Percentiles rank a stretch among this genome's conserved stretches.
These are phyloP conservation scores for Telmatochromis sp. DNA, from an alignment of 2,113 vertebrate species.

Conservation along the genomic window DNA sequence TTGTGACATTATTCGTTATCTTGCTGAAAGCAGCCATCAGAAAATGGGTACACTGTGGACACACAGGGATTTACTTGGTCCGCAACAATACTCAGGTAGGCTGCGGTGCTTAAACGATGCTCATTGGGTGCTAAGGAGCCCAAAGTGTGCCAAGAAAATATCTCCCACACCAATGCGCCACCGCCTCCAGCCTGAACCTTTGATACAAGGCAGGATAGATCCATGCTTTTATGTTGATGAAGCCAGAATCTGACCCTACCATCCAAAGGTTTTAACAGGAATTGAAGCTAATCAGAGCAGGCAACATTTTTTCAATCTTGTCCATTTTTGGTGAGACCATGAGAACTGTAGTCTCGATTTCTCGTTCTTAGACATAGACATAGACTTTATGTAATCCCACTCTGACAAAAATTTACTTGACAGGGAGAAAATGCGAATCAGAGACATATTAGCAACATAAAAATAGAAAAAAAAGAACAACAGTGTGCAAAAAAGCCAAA, in stretches of 20 bases:
- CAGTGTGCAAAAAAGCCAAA: neutral
- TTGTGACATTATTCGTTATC: neutral
- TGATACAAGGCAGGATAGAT: neutral
- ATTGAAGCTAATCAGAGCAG: neutral
- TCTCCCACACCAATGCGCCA: neutral
- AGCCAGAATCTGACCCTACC: neutral
- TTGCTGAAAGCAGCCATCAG: neutral
- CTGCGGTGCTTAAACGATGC: neutral
- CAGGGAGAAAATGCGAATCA: neutral
- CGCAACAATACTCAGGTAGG: neutral
- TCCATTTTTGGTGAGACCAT: neutral
- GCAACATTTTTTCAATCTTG: neutral
- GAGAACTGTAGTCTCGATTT: neutral
- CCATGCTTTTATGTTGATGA: neutral
- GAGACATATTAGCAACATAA: neutral
- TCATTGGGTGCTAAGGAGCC: neutral
- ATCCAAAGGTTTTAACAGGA: neutral
- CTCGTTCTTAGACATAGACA: neutral
- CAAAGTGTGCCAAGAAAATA: neutral
- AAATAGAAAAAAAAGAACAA: neutral
- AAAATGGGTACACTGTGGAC: neutral
- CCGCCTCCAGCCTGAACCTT: neutral
- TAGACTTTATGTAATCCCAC: neutral
- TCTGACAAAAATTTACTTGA: neutral
- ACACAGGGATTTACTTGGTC: neutral